Evolutionary conservation across 2,113 vertebrate genomes (phyloP), one percentile per base, ranked within the genome.

Genomic region (Abramis brama): DNA sequence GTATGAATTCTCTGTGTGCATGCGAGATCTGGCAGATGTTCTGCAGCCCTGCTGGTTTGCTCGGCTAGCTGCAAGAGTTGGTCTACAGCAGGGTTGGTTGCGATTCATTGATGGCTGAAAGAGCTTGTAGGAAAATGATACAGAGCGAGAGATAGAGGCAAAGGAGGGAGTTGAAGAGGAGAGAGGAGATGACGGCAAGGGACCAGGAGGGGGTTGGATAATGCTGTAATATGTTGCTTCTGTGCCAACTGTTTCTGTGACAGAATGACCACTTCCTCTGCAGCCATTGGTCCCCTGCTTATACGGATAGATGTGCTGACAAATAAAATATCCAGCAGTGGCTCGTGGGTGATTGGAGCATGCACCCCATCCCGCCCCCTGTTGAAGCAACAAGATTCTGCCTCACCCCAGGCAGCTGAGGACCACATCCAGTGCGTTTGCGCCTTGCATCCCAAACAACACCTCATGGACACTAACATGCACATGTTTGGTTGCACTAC

Each of bases 181-280:
- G 21, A 47, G 82, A 71, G 70, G n/a, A 50, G 55, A 85, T 86
- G 89, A 89, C 89, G 90, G 89, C 86, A 91, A 88, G 74, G 82
- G 90, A 92, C 89, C 86, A 92, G 92, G 92, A 92, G 94, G 91
- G 92, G 93, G 89, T 91, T 93, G 93, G 91, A 91, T 88, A 90
- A 92, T 93, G 93, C 93, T 94, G 92, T 94, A 94, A 93, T 93
- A 92, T 92, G 91, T 91, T 93, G 95, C 95, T 95, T 94, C 94
- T 91, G 94, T 95, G 95, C 94, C 94, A 95, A 95, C 94, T 94
- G 93, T 93, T 92, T 92, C 93, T 93, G 93, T 93, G 92, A 94
- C 92, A 94, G 93, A 92, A 91, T 89, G 91, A 88, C 91, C 89
- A 92, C 92, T 94, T 94, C 93, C 92, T 95, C 92, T 90, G 89